Conservation (phyloP, 1,140 invertebrate genomes). For the Odontomachus brunneus region DNA sequence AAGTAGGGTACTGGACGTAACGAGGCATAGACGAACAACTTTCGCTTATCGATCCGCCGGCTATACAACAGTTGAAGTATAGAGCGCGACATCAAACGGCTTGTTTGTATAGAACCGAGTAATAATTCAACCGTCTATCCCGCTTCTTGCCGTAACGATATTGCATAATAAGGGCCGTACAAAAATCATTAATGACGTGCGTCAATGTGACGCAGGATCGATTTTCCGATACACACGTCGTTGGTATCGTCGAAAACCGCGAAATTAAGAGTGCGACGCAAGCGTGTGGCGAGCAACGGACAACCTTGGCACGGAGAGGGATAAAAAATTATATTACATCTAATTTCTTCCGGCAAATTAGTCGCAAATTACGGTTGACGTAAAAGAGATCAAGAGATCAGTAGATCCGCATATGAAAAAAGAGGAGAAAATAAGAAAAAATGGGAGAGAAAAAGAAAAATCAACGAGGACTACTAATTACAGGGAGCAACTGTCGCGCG, state of each 20-base stretch:
- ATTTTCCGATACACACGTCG: constrained; percentile 4
- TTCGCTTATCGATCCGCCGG: constrained; percentile 42
- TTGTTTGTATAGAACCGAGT: constrained; percentile 38
- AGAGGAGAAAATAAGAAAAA: neutral
- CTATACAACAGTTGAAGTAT: constrained; percentile 22
- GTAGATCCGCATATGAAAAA: neutral
- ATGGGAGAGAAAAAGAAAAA: neutral
- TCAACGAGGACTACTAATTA: constrained; percentile 13
- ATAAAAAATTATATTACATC: no score
- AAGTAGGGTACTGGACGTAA: constrained; percentile 21
- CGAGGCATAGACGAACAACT: constrained; percentile 39
- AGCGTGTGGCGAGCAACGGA: no score
- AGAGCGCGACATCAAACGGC: constrained; percentile 18
- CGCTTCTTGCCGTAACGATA: constrained; percentile 28
- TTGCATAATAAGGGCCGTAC: constrained; percentile 15
- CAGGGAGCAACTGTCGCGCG: neutral
- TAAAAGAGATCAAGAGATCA: neutral
- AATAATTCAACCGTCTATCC: constrained; percentile 42
- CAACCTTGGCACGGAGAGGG: no score
- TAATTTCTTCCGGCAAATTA: neutral
- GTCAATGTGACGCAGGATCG: neutral
- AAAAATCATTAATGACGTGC: constrained; percentile 16
- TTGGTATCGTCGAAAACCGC: neutral
- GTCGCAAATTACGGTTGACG: neutral
- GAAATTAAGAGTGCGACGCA: neutral